Conservation (phyloP, 1,140 invertebrate genomes). For the Diploscapter pachys region DNA sequence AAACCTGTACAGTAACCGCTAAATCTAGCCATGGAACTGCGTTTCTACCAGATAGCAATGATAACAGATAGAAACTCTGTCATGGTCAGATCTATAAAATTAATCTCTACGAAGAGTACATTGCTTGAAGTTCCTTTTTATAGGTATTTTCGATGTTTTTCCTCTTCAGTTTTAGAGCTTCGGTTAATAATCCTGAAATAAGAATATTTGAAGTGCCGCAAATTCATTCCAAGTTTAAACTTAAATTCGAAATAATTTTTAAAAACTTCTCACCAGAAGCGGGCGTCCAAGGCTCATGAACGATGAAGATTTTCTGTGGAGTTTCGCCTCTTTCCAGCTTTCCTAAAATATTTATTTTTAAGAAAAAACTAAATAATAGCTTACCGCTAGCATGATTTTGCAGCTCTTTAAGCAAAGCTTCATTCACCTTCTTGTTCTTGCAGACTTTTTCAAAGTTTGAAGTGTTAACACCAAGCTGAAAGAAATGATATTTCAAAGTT, state of each 20-base stretch:
- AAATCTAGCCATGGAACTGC: no score
- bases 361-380: constrained; percentile 13
- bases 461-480: constrained; percentile 51
- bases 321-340: constrained; percentile 78
- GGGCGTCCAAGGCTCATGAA: constrained; percentile 86
- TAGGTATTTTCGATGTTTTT: constrained; percentile 80
- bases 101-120: no score
- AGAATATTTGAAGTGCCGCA: no score
- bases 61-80: no score
- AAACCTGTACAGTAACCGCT: no score
- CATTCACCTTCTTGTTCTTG: constrained; percentile 44
- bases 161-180: constrained; percentile 91
- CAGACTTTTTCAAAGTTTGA: constrained; percentile 48
- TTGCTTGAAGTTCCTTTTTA: no score
- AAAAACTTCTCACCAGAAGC: constrained; percentile 71
- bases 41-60: no score
- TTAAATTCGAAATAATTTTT: no score
- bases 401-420: constrained; percentile 51
- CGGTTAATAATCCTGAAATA: constrained; percentile 74
- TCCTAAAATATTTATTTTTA: constrained; percentile 36
- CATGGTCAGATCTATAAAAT: no score
- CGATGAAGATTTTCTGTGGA: constrained; percentile 81
- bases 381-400: constrained; percentile 44
- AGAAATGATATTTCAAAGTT: constrained; percentile 19
- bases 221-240: no score